Conservation (phyloP, 2,888 invertebrate species). For the Tetheella fluctuosa region DNA sequence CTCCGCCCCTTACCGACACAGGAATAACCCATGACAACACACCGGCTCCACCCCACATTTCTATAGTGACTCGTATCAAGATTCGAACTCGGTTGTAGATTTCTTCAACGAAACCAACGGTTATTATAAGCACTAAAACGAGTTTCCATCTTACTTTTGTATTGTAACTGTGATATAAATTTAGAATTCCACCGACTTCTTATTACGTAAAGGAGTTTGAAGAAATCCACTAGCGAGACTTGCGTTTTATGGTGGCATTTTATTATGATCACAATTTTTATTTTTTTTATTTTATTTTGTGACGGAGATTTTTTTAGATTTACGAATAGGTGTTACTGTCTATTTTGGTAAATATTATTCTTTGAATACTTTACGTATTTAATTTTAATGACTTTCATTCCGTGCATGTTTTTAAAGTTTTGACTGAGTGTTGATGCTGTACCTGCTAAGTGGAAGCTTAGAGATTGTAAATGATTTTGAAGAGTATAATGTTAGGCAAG, state of each 20-base stretch:
- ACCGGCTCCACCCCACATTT: constrained; percentile 29
- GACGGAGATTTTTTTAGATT: constrained; percentile 70
- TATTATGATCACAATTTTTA: constrained; percentile 74
- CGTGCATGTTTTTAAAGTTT: constrained; percentile 71
- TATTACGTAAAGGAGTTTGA: constrained; percentile 70
- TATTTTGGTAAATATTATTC: constrained; percentile 72
- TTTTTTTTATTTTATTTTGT: constrained; percentile 69
- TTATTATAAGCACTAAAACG: constrained; percentile 53
- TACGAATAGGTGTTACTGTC: constrained; percentile 48
- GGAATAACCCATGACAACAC: constrained; percentile 51
- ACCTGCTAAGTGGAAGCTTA: constrained; percentile 56
- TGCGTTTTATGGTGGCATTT: constrained; percentile 57
- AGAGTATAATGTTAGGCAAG: constrained; percentile 40
- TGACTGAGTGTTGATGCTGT: constrained; percentile 76
- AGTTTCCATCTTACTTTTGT: constrained; percentile 76
- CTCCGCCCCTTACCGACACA: constrained; percentile 39
- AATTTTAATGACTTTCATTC: constrained; percentile 79
- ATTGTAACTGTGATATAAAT: constrained; percentile 83
- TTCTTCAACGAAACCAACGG: constrained; percentile 76
- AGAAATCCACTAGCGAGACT: constrained; percentile 76
- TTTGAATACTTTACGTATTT: constrained; percentile 79
- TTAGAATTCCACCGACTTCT: constrained; percentile 80
- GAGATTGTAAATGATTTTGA: constrained; percentile 49
- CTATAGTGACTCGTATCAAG: constrained; percentile 42
- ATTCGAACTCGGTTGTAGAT: constrained; percentile 72